Base-by-base conservation (phyloP, 2,113 vertebrate species). In the Pavo muticus region DNA sequence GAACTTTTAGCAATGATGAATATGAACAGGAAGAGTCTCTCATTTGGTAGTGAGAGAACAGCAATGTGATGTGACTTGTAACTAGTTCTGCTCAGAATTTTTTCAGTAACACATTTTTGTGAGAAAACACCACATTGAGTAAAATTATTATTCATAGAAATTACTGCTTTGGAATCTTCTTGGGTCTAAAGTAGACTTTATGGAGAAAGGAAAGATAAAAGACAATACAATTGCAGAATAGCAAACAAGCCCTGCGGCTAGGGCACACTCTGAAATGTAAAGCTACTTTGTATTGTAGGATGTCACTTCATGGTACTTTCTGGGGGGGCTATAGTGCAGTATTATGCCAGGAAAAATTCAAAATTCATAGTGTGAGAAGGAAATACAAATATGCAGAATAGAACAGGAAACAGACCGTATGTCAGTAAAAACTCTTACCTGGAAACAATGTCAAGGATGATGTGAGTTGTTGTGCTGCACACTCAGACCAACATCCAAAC, bases 81-180 rank as follows among this genome's bases (percentile, higher is more conserved):
- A 35, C 29, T 37, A 64, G 12, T 15, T 68, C 5, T 2, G 3
- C n/a, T 68, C 24, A 30, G 40, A 27, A 54, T 15, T 37, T 87
- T 67, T 87, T 50, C 17, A 64, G 6, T 29, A 19, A n/a, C 2
- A 63, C 0, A 0, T 35, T 32, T 74, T 70, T 70, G 6, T 52
- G 37, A 75, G 63, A 81, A 70, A n/a, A 8, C 11, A 64, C 3
- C 13, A 42, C 35, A 65, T 54, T 47, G 10, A 45, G 44, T 67
- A 56, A 82, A 42, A 30, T 15, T 69, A 45, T 44, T 45, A 64
- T 30, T 39, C 37, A 81, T 44, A 75, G 29, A 85, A 76, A 59
- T 65, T 35, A 15, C 19, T 75, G 47, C 0, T 0, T 3, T 30
- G 25, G 10, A 47, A 14, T 52, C 64, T 44, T 71, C 13, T 30